Conservation (phyloP, 2,888 invertebrate genomes). For the Coenonympha glycerion region DNA sequence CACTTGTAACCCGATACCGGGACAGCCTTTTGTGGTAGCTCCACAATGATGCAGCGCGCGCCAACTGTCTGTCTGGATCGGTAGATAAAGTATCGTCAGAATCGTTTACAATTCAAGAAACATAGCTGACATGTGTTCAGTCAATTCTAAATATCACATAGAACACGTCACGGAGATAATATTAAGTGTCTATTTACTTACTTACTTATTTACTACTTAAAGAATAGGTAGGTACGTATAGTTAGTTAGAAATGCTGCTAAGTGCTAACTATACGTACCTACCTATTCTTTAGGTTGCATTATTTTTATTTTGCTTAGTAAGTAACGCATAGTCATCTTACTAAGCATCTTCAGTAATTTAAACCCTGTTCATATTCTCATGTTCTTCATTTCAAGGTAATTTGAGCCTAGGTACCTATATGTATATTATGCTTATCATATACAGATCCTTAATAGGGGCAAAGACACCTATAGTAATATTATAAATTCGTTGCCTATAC, state of each 20-base stretch:
- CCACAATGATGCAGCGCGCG: slow-evolving; percentile 53
- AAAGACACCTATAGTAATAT: too few species aligned
- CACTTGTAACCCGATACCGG: slow-evolving; percentile 52
- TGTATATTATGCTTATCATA: not conserved
- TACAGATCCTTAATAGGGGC: too few species aligned
- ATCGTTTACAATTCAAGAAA: slow-evolving; percentile 1
- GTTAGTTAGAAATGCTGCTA: too few species aligned
- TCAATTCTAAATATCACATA: too few species aligned
- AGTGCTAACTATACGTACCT: too few species aligned
- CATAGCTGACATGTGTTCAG: slow-evolving; percentile 3
- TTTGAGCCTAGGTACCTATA: not conserved
- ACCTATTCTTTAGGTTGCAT: too few species aligned
- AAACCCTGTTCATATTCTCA: not conserved
- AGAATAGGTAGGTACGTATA: too few species aligned
- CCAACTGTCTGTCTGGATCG: slow-evolving; percentile 37
- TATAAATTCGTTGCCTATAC: too few species aligned
- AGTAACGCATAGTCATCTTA: not conserved
- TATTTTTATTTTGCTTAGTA: slow-evolving; percentile 3
- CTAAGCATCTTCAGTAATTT: too few species aligned
- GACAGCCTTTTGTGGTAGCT: slow-evolving; percentile 58
- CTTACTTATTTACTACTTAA: not conserved
- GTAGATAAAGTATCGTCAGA: slow-evolving; percentile 24
- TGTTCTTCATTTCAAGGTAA: not conserved
- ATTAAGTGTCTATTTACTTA: not conserved
- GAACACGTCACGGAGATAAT: too few species aligned